A percentile compares a stretch with the other conserved stretches of the same genome.
Evolutionary conservation across 2,797 vertebrate species (phyloP).

Genomic region (Sciurus vulgaris): DNA sequence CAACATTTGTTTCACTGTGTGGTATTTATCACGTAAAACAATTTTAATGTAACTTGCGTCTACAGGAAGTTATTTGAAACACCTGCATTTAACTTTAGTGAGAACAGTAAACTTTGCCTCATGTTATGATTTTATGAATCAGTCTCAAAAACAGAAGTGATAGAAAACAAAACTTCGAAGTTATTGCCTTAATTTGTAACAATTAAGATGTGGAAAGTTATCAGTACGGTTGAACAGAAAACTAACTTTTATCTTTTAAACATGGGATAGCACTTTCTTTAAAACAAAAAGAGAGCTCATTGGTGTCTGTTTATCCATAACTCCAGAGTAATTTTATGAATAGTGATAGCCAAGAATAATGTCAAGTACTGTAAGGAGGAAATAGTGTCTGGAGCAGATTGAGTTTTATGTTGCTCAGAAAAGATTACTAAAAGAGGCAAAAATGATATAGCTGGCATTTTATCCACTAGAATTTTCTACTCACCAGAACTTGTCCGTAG

Average conservation of each 20-base stretch:
- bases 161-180: not conserved
- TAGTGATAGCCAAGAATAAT: not conserved
- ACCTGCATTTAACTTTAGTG: not conserved
- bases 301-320: not conserved
- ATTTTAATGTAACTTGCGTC: not conserved
- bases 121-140: not conserved
- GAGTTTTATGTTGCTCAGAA: not conserved
- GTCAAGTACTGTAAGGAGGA: not conserved
- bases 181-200: not conserved
- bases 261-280: not conserved
- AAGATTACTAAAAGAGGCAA: not conserved
- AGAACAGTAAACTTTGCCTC: not conserved
- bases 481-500: not conserved
- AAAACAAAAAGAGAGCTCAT: not conserved
- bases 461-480: not conserved
- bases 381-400: not conserved
- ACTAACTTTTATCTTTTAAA: not conserved
- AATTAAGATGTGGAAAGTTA: not conserved
- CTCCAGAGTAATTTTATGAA: not conserved
- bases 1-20: not conserved
- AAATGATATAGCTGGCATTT: not conserved
- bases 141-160: not conserved
- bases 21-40: constrained; percentile 51
- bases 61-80: constrained; percentile 36
- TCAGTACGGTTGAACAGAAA: not conserved